A percentile compares a stretch with the other conserved stretches of the same genome.
Evolutionary conservation across 2,888 invertebrate genomes (phyloP).

Genomic region (Autographa gamma): DNA sequence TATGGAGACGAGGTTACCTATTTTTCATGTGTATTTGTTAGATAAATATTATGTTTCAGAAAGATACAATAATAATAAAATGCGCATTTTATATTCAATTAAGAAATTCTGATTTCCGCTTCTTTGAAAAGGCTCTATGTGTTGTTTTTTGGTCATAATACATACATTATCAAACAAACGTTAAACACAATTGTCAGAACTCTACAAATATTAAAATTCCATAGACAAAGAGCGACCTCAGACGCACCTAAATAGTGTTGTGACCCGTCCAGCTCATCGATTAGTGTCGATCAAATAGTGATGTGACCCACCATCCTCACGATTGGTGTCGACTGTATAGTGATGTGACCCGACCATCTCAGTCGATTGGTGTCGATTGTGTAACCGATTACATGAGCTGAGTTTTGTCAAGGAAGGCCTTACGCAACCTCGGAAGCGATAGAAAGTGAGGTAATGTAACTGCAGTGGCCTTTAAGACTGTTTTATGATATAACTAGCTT

Average conservation of each 20-base stretch:
- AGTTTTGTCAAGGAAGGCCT: slow-evolving; percentile 56
- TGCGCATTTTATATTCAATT: too few species aligned
- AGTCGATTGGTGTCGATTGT: slow-evolving; percentile 48
- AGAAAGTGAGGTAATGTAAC: slow-evolving; percentile 45
- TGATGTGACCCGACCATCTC: slow-evolving; percentile 50
- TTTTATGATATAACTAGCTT: slow-evolving; percentile 1
- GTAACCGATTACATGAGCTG: slow-evolving; percentile 57
- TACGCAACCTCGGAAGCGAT: slow-evolving; percentile 57
- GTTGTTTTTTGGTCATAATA: too few species aligned
- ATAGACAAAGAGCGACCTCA: slow-evolving; percentile 31
- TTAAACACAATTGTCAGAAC: slow-evolving; percentile 3
- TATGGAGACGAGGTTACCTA: too few species aligned
- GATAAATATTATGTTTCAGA: too few species aligned
- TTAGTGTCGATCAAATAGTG: slow-evolving; percentile 23
- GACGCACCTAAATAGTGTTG: slow-evolving; percentile 36
- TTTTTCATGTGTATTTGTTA: too few species aligned
- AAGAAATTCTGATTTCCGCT: too few species aligned
- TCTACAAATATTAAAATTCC: slow-evolving; percentile 9
- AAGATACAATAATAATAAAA: too few species aligned
- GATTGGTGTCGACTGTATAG: slow-evolving; percentile 47
- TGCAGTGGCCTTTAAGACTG: slow-evolving; percentile 16
- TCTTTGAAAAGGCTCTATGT: too few species aligned
- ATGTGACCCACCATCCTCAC: slow-evolving; percentile 46
- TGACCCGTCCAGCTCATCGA: slow-evolving; percentile 32
- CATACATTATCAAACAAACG: neutral